A percentile compares a stretch with the other conserved stretches of the same genome.
phyloP scores from a whole-genome alignment of 2,113 vertebrate species.

The Mustela nigripes region DNA sequence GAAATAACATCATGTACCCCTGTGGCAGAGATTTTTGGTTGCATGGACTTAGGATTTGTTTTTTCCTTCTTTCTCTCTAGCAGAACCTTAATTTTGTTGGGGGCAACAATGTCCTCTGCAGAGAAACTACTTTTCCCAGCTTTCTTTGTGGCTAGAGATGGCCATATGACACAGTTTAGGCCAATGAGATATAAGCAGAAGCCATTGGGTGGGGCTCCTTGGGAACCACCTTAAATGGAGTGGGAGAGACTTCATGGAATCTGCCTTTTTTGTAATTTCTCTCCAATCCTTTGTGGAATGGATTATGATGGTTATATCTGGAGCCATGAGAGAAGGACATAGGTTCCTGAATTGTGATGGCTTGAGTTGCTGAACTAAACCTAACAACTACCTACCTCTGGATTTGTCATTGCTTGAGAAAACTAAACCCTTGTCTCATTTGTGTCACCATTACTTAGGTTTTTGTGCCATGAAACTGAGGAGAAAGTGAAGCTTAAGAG shows the following conservation, averaged over 20 bases:
- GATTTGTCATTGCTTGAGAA: not conserved
- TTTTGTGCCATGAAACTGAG: not conserved
- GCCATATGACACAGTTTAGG: not conserved
- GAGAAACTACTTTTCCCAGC: not conserved
- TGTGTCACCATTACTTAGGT: not conserved
- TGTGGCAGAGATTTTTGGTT: not conserved
- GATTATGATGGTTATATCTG: not conserved
- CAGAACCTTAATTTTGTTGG: not conserved
- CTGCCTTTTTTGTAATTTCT: not conserved
- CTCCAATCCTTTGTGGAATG: not conserved
- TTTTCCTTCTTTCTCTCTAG: not conserved
- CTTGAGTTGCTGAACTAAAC: not conserved
- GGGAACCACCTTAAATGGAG: not conserved
- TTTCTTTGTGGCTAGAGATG: not conserved
- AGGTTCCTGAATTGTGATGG: not conserved
- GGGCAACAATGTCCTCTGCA: not conserved
- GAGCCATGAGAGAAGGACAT: not conserved
- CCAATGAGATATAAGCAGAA: not conserved
- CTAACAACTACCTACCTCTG: not conserved
- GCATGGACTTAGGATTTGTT: not conserved
- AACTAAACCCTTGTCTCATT: not conserved
- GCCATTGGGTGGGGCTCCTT: not conserved
- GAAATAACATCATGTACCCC: not conserved
- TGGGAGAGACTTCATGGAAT: not conserved
- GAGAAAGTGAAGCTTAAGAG: not conserved